Conservation (phyloP, 2,888 invertebrate species). For the Caenorhabditis zanzibari region DNA sequence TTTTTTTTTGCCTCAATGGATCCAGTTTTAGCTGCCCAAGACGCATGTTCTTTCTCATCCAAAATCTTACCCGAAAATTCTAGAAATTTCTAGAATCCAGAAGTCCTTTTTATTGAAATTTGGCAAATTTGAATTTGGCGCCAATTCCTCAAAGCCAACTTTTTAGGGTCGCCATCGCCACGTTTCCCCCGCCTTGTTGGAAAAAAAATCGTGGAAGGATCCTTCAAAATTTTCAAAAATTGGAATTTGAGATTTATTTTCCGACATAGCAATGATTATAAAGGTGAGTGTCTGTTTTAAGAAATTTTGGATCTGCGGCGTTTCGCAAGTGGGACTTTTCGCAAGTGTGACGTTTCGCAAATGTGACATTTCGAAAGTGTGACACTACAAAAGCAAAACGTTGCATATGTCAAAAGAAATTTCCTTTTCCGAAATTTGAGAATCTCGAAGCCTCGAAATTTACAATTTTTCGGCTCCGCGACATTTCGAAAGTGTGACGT, state of each 20-base stretch:
- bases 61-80: not conserved
- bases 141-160: not conserved
- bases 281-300: constrained; percentile 34
- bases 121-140: not conserved
- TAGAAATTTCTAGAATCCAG: no score
- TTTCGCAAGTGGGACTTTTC: no score
- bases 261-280: constrained; percentile 38
- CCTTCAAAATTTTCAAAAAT: not conserved
- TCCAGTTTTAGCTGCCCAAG: constrained; percentile 27
- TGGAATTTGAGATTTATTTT: constrained; percentile 4
- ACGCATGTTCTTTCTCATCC: not conserved
- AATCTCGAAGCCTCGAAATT: not conserved
- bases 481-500: no score
- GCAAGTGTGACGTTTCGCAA: no score
- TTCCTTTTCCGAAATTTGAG: no score
- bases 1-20: not conserved
- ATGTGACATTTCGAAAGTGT: no score
- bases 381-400: no score
- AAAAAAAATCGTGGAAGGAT: not conserved
- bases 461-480: no score
- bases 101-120: not conserved
- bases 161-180: not conserved
- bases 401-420: no score
- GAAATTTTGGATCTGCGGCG: constrained; percentile 2
- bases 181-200: not conserved